These are phyloP conservation scores for Melanerpes aurifrons DNA, from an alignment of 2,113 vertebrate species.

Conservation along the genomic window DNA sequence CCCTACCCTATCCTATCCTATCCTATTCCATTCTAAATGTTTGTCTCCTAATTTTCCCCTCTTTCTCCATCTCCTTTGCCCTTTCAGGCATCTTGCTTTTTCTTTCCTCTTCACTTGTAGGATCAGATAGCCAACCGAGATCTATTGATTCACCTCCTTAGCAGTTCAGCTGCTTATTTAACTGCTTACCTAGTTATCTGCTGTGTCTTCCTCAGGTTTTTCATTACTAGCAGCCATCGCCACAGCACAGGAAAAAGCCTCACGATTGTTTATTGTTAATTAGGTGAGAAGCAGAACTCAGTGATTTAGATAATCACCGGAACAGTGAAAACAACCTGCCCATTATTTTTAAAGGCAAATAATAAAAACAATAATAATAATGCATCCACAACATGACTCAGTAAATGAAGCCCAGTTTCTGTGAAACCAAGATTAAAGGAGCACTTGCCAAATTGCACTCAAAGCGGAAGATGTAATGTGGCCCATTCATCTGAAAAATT, in stretches of 20 bases:
- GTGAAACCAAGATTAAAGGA: conserved; percentile 65
- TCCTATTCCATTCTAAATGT: too few species aligned
- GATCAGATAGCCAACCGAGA: not conserved
- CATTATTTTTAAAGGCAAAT: conserved; percentile 68
- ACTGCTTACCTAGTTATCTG: not conserved
- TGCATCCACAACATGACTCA: conserved; percentile 35
- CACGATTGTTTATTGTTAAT: conserved; percentile 47
- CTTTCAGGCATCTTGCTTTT: not conserved
- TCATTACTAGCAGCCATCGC: not conserved
- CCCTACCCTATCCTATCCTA: not conserved
- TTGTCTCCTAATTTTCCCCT: not conserved
- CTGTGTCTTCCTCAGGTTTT: not conserved
- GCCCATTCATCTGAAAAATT: conserved; percentile 74
- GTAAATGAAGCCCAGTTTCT: conserved; percentile 56
- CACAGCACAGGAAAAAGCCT: not conserved
- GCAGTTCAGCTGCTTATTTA: not conserved
- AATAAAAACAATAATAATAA: conserved; percentile 55
- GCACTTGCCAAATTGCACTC: conserved; percentile 70
- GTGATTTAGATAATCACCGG: conserved; percentile 18
- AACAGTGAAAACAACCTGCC: conserved; percentile 40
- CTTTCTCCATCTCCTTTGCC: not conserved
- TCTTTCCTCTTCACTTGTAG: not conserved
- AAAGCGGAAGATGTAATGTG: conserved; percentile 67
- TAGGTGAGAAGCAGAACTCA: conserved; percentile 38
- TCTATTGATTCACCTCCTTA: conserved; percentile 17